Percentiles rank a stretch among this genome's conserved stretches.
Evolutionary conservation across 2,888 invertebrate genomes (phyloP).

Genomic region (Eupithecia subfuscata): DNA sequence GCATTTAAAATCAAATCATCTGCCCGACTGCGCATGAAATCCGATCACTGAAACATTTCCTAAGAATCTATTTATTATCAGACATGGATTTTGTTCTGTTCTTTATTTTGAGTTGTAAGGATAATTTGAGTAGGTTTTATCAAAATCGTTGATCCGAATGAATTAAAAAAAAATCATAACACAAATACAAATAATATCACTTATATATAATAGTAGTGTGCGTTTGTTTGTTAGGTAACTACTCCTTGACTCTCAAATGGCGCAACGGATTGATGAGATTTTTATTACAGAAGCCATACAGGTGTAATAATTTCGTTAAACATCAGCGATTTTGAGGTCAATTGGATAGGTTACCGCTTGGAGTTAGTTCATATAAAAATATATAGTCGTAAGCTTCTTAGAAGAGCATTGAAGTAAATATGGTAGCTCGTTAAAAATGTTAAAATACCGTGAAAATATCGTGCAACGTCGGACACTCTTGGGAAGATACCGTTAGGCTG

Average conservation of each 20-base stretch:
- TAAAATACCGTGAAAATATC: constrained; percentile 83
- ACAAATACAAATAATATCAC: no score
- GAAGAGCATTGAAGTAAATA: constrained; percentile 75
- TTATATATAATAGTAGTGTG: no score
- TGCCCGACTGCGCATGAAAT: constrained; percentile 10
- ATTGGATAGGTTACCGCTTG: background rate
- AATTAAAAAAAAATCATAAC: no score
- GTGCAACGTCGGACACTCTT: constrained; percentile 74
- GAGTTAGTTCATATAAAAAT: background rate
- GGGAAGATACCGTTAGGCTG: constrained; percentile 58
- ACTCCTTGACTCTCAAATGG: no score
- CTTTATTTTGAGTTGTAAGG: background rate
- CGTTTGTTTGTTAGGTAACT: no score
- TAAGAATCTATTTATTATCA: constrained; percentile 20
- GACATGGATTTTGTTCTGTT: background rate
- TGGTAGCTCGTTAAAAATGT: constrained; percentile 82
- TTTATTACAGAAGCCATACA: background rate
- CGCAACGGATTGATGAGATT: no score
- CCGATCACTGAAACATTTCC: constrained; percentile 22
- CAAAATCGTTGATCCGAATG: no score
- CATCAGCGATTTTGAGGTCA: background rate
- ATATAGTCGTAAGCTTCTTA: constrained; percentile 58
- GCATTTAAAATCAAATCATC: constrained; percentile 28
- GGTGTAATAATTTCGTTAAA: background rate
- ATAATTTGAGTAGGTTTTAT: no score